A percentile compares a stretch with the other conserved stretches of the same genome.
Conservation (phyloP, 2,797 vertebrate genomes). For the Sebastes diaconus region DNA sequence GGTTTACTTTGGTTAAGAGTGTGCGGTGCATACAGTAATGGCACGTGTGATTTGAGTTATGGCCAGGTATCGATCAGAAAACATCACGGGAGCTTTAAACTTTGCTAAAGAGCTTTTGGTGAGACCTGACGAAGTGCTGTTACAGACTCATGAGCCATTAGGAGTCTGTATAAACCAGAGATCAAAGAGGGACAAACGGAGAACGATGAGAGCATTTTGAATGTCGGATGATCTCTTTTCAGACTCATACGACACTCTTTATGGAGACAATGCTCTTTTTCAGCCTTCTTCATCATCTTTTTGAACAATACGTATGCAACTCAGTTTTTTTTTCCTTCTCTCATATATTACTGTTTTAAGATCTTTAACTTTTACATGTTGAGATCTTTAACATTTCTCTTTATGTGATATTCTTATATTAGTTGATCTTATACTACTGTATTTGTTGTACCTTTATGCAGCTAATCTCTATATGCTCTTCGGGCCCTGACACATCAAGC, state of each 20-base stretch:
- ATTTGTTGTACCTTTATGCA: neutral
- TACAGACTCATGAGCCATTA: constrained; percentile 67
- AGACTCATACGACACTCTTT: neutral
- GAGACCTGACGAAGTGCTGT: constrained; percentile 64
- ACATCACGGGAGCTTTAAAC: constrained; percentile 71
- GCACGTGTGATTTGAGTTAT: constrained; percentile 71
- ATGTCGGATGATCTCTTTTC: neutral
- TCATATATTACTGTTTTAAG: neutral
- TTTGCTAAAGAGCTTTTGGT: constrained; percentile 75
- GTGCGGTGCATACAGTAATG: constrained; percentile 61
- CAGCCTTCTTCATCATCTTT: neutral
- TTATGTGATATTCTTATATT: neutral
- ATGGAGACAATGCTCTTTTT: neutral
- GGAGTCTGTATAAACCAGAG: constrained; percentile 45
- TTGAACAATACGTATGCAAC: neutral
- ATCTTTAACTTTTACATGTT: neutral
- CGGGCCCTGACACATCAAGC: too few relatives aligned
- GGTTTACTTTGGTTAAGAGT: constrained; percentile 40
- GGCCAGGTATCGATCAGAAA: constrained; percentile 77
- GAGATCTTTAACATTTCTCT: neutral
- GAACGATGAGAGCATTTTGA: neutral
- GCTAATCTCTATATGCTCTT: neutral
- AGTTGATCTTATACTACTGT: neutral
- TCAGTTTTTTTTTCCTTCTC: neutral
- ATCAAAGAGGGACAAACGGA: constrained; percentile 1